phyloP scores from a whole-genome alignment of 35 echinoderm and acorn worm species.

The Diadema setosum region DNA sequence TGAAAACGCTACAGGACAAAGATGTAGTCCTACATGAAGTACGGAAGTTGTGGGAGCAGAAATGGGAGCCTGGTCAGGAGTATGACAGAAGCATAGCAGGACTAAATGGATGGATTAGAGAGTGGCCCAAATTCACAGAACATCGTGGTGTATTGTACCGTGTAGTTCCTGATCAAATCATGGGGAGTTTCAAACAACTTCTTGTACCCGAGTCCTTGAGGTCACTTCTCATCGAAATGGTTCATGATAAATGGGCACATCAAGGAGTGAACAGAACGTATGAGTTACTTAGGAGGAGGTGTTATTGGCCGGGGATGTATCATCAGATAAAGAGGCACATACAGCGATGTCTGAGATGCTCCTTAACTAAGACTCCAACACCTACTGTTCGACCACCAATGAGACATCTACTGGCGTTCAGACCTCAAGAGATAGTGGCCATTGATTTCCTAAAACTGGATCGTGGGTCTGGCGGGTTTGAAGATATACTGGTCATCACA shows the following conservation, averaged over 20 bases:
- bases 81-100: background rate
- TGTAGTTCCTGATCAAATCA: background rate
- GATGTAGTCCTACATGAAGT: background rate
- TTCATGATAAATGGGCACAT: background rate
- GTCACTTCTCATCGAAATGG: background rate
- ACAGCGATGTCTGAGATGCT: background rate
- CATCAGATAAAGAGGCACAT: background rate
- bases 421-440: background rate
- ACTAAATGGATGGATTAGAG: background rate
- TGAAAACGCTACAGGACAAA: background rate
- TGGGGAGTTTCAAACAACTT: background rate
- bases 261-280: background rate
- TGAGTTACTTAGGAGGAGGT: background rate
- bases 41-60: background rate
- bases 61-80: background rate
- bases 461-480: background rate
- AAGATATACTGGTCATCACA: conserved; percentile 55
- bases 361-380: background rate
- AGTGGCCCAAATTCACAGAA: background rate
- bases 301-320: background rate
- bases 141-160: background rate
- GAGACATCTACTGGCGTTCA: background rate
- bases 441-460: background rate
- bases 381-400: background rate
- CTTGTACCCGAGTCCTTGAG: background rate